Conservation (phyloP, 30 jellyfish, hydroid and myxozoan genomes). For the Phacellophora camtschatica region DNA sequence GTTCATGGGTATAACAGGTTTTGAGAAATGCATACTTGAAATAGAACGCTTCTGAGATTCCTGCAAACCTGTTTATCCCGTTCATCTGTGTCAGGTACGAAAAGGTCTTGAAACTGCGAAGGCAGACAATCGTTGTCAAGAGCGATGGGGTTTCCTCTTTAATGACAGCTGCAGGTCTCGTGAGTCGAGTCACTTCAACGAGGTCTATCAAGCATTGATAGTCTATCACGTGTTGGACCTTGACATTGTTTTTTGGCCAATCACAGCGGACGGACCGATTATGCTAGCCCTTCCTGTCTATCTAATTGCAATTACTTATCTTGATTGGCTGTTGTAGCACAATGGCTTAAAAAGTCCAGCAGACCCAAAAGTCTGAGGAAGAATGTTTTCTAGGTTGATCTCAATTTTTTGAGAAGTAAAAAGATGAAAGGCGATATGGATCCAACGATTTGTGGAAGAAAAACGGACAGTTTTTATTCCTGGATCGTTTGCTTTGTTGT, state of each 20-base stretch:
- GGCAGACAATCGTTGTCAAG: neutral
- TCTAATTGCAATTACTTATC: neutral
- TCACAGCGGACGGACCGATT: constrained; percentile 30
- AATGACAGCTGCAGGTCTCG: neutral
- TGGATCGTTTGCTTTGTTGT: constrained; percentile 64
- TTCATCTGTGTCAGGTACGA: too few species aligned
- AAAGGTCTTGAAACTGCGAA: neutral
- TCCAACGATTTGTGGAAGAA: neutral
- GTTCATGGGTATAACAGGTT: too few species aligned
- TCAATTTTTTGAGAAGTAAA: neutral
- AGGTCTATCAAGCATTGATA: constrained; percentile 22
- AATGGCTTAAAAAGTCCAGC: neutral
- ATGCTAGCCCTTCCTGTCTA: constrained; percentile 51
- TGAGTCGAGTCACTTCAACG: neutral
- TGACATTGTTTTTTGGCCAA: constrained; percentile 31
- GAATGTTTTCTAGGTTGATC: neutral
- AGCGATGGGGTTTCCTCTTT: neutral
- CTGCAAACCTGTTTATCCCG: too few species aligned
- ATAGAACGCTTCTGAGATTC: too few species aligned
- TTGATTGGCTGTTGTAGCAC: constrained; percentile 34
- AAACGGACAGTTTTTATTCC: constrained; percentile 47
- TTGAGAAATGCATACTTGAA: too few species aligned
- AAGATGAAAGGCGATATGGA: neutral
- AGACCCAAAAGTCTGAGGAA: constrained; percentile 22
- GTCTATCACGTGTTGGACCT: constrained; percentile 35